Evolutionary conservation across 2,888 invertebrate genomes (phyloP), one percentile per base, ranked within the genome.

Genomic region (Rhabditoides inermis): DNA sequence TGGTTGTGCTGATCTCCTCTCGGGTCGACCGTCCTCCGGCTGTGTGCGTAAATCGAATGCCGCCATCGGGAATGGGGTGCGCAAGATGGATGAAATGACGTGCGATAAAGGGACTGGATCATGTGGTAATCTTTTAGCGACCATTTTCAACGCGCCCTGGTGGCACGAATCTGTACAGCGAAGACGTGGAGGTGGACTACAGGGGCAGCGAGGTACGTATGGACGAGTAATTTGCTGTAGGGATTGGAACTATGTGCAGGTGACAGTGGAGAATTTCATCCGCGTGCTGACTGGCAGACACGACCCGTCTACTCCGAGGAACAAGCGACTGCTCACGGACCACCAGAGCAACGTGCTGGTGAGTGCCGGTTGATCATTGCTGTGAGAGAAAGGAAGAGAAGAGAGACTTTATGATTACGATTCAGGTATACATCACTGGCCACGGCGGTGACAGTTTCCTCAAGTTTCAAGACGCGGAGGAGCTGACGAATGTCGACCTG

Each of bases 371-470:
- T n/a, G 15, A 18, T 30, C 15, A 12, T 23, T 15, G 18, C n/a
- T 28, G 18, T 26, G 18, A 26, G 5, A 26, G 4, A 20, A 15
- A 26, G 20, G 40, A 40, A 12, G n/a, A 20, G 40, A 20, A 10
- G 1, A 18, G n/a, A 40, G 2, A 40, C 10, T 18, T 40, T 40
- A 15, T 7, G 10, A 15, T 15, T 40, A 7, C 10, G 10, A 18
- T 50, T 2, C 44, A 64, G 64, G 59, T 74, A 37, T 74, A 75
- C 49, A 41, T 74, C 56, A 55, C 68, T 77, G 82, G 82, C 3
- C 98, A 99, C 77, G 98, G 98, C 4, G 98, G 98, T 20, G 95
- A 98, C 81, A 95, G 95, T 0, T 99, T 99, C 77, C 81, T 99
- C 0, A 99, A 99, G 79, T 99, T 99, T 77, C 98, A 99, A 81